Evolutionary conservation across 2,797 vertebrate genomes (phyloP), one percentile per base, ranked within the genome.

Genomic region (Lepidocolaptes lacrymiger): DNA sequence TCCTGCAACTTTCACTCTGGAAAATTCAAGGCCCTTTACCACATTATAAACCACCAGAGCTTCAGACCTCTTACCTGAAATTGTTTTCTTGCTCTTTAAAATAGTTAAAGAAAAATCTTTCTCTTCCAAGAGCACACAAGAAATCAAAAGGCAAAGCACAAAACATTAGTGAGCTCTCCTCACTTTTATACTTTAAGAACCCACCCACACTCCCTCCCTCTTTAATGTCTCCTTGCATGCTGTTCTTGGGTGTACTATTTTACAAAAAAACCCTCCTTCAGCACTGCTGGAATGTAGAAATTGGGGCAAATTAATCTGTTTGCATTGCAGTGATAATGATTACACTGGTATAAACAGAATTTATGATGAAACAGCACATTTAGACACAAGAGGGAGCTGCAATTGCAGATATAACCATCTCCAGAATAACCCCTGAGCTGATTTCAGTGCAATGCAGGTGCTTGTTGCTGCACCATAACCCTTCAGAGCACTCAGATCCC

Each of bases 351-450:
- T 32, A 41, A 93, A 83, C 36, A 82, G 63, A 79, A 87, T 46
- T 68, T 27, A 84, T 14, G 43, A 55, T 51, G 54, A 59, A 92
- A 64, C 34, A 76, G 46, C 58, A 58, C 18, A 32, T 26, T 79
- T 28, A 89, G 91, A 80, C 96, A 95, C 95, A 90, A 97, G 96
- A 97, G 96, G 96, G 97, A 95, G 96, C 96, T 96, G 73, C 16
- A 49, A 82, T 1, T 68, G 67, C 94, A 96, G 59, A 21, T 76
- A 73, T n/a, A 88, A 54, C 59, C 11, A 20, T 19, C 56, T 51
- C 64, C 78, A 72, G 74, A 93, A 58, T 5, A 67, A 91, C 74
- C 63, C 84, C 14, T 7, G 54, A 62, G 83, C 66, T 55, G 3
- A 80, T 71, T 69, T 16, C 90, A 79, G 80, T 69, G 89, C 68